phyloP scores from a whole-genome alignment of 1,140 invertebrate genomes.

The Drosophila busckii region DNA sequence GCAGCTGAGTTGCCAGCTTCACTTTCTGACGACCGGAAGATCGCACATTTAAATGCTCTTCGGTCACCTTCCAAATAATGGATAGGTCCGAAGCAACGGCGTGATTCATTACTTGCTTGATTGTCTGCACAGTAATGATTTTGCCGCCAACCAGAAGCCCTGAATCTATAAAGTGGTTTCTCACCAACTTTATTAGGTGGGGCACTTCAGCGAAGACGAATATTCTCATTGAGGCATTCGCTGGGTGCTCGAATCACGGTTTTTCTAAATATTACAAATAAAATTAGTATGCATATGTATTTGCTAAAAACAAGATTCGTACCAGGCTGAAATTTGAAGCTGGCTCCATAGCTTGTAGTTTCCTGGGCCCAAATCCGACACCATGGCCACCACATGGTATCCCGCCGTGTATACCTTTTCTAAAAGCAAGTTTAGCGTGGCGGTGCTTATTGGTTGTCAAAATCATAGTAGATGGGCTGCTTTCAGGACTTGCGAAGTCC shows the following conservation, averaged over 20 bases:
- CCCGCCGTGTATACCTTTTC: neutral
- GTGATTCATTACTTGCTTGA: neutral
- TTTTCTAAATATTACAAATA: conserved; percentile 2
- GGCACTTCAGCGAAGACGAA: conserved; percentile 4
- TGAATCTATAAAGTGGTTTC: conserved; percentile 3
- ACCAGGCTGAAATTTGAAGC: conserved; percentile 2
- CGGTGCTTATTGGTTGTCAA: neutral
- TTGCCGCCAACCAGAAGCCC: too few species aligned
- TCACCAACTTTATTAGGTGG: neutral
- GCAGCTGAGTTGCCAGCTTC: conserved; percentile 5
- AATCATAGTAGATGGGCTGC: conserved; percentile 15
- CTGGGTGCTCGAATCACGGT: conserved; percentile 8
- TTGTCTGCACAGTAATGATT: too few species aligned
- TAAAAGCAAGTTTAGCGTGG: neutral
- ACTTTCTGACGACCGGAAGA: neutral
- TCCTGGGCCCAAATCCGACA: neutral
- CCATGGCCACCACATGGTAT: conserved; percentile 3
- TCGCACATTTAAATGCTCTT: neutral
- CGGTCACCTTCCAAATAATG: neutral
- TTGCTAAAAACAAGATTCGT: neutral
- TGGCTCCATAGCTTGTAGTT: conserved; percentile 3
- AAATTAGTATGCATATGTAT: too few species aligned
- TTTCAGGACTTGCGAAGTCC: conserved; percentile 15
- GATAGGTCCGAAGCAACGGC: neutral
- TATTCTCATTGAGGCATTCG: neutral